Conservation (phyloP, 2,888 invertebrate genomes). For the Drosophila pegasa region DNA sequence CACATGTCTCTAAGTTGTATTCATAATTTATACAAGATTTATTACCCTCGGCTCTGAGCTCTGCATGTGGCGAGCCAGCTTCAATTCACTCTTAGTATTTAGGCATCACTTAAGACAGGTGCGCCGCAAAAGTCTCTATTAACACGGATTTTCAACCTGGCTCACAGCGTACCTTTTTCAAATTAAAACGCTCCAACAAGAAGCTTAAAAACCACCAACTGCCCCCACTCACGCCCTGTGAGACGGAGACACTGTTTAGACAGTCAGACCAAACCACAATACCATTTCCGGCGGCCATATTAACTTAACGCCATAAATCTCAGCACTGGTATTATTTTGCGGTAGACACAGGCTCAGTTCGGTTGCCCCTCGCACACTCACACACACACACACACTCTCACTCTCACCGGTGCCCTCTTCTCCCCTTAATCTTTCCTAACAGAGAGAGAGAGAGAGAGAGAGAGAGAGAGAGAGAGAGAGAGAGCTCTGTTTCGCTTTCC, state of each 20-base stretch:
- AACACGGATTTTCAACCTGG: constrained; percentile 10
- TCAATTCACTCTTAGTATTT: neutral
- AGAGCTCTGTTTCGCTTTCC: constrained; percentile 5
- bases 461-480: too few species aligned
- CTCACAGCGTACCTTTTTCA: neutral
- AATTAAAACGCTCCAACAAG: constrained; percentile 20
- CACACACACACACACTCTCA: neutral
- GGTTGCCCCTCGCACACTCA: constrained; percentile 3
- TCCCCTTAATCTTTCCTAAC: constrained; percentile 10
- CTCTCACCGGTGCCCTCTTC: neutral
- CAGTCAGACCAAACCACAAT: constrained; percentile 48
- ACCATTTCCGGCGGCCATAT: constrained; percentile 72
- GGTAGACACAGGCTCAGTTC: constrained; percentile 31
- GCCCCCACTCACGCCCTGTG: neutral
- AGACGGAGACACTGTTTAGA: constrained; percentile 12
- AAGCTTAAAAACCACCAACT: constrained; percentile 25
- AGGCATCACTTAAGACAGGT: constrained; percentile 16
- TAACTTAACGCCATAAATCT: constrained; percentile 75
- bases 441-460: too few species aligned
- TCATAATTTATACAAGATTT: neutral
- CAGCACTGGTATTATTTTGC: constrained; percentile 52
- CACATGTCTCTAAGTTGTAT: too few species aligned
- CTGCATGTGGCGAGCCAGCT: neutral
- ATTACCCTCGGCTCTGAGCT: neutral
- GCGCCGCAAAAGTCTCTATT: constrained; percentile 2